A percentile compares a stretch with the other conserved stretches of the same genome.
Evolutionary conservation across 2,113 vertebrate genomes (phyloP).

Genomic region (Dolichallabes microphthalmus): DNA sequence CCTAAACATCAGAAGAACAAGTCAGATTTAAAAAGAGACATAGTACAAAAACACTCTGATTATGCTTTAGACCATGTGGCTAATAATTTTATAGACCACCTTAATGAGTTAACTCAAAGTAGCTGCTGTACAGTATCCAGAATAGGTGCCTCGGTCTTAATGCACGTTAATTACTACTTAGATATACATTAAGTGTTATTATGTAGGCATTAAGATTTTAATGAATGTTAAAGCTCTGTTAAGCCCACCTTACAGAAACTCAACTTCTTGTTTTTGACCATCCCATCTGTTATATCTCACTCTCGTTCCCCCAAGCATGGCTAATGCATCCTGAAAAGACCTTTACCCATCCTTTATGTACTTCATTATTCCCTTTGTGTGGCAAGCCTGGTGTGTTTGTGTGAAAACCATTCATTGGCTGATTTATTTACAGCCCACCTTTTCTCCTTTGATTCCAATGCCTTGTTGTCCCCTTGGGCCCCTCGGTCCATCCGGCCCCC

Average conservation of each 20-base stretch:
- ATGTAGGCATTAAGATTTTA: not conserved
- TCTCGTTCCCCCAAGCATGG: conserved; percentile 11
- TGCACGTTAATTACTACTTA: not conserved
- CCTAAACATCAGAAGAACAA: conserved; percentile 62
- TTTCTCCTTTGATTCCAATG: conserved; percentile 83
- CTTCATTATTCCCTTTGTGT: conserved; percentile 63
- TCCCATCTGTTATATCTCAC: conserved; percentile 37
- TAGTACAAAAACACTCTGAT: not conserved
- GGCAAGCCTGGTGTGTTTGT: conserved; percentile 48
- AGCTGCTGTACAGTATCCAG: not conserved
- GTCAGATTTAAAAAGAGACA: not conserved
- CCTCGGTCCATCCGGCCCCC: conserved; percentile 80
- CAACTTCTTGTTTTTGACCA: conserved; percentile 20
- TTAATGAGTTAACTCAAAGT: not conserved
- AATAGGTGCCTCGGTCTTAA: not conserved
- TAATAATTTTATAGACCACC: not conserved
- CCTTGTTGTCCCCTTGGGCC: conserved; percentile 80
- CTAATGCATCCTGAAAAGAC: conserved; percentile 45
- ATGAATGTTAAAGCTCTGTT: not conserved
- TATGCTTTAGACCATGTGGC: not conserved
- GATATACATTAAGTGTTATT: not conserved
- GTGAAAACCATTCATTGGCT: conserved; percentile 50
- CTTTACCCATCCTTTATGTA: conserved; percentile 56
- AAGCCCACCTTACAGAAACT: conserved; percentile 48
- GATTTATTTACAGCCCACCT: conserved; percentile 74